These are phyloP conservation scores for Dasysyrphus albostriatus DNA, from an alignment of 2,888 invertebrate species.

Conservation along the genomic window DNA sequence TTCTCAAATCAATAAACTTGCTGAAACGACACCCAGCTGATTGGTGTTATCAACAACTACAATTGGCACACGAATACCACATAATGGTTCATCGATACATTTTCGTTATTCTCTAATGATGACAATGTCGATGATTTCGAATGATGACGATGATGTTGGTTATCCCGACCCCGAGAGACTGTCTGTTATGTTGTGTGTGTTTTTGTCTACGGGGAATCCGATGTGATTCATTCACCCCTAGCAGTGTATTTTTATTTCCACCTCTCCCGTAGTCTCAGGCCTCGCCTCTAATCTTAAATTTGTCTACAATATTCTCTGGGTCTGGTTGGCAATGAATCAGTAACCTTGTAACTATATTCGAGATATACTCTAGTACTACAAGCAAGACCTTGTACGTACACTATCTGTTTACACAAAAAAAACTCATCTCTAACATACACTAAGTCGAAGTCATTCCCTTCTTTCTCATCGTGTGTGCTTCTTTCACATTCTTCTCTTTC, in stretches of 20 bases:
- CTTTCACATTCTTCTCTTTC: background rate
- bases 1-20: constrained; percentile 30
- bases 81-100: constrained; percentile 40
- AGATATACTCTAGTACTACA: constrained; percentile 27
- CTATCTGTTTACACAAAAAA: constrained; percentile 29
- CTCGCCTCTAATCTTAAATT: constrained; percentile 39
- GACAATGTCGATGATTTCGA: constrained; percentile 30
- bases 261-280: constrained; percentile 22
- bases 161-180: constrained; percentile 22
- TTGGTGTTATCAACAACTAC: constrained; percentile 37
- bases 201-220: constrained; percentile 67
- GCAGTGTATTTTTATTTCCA: constrained; percentile 18
- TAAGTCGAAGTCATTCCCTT: background rate
- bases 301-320: constrained; percentile 20
- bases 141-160: constrained; percentile 7
- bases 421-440: constrained; percentile 37
- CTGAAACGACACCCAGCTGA: background rate
- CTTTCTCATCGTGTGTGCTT: constrained; percentile 1
- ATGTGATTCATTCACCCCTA: constrained; percentile 66
- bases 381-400: constrained; percentile 49
- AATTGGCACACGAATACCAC: constrained; percentile 1
- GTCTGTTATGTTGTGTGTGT: constrained; percentile 25
- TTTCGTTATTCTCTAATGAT: constrained; percentile 10
- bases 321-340: constrained; percentile 46
- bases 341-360: constrained; percentile 71